Conservation (phyloP, 2,797 vertebrate species). For the Enteromius fasciolatus region DNA sequence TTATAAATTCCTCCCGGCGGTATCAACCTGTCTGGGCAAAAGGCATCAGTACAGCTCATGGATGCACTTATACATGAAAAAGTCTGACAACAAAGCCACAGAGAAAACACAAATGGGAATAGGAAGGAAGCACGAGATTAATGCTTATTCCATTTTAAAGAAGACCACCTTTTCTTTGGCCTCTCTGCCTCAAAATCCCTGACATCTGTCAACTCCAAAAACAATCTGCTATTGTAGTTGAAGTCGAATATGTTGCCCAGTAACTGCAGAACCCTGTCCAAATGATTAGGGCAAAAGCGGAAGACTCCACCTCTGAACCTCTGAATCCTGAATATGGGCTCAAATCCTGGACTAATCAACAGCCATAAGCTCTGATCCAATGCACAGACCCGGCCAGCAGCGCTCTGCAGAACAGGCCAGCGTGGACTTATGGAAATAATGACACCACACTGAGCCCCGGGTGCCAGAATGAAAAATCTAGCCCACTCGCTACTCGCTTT, state of each 20-base stretch:
- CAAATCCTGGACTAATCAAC: slow-evolving; percentile 21
- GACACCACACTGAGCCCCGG: slow-evolving; percentile 54
- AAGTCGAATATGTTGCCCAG: slow-evolving; percentile 8
- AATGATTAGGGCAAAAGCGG: slow-evolving; percentile 46
- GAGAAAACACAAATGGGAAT: slow-evolving; percentile 13
- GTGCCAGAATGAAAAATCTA: slow-evolving; percentile 65
- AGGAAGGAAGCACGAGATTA: slow-evolving; percentile 6
- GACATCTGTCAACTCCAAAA: slow-evolving; percentile 16
- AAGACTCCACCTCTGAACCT: slow-evolving; percentile 50
- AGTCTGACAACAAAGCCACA: slow-evolving; percentile 33
- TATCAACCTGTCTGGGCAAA: slow-evolving; percentile 3
- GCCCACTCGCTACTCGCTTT: slow-evolving; percentile 24
- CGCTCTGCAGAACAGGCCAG: slow-evolving; percentile 48
- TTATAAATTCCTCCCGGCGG: slow-evolving; percentile 2
- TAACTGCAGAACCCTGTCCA: background rate
- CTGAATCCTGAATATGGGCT: slow-evolving; percentile 31
- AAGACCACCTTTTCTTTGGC: background rate
- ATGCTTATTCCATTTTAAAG: slow-evolving; percentile 39
- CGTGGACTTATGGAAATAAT: slow-evolving; percentile 68
- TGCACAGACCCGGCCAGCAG: slow-evolving; percentile 1
- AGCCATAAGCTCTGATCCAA: slow-evolving; percentile 9
- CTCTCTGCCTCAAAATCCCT: background rate
- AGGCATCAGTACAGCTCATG: background rate
- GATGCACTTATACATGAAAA: slow-evolving; percentile 11
- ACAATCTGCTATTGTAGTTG: slow-evolving; percentile 7